phyloP scores from a whole-genome alignment of 2,888 invertebrate species.

The Geophilus truncorum region DNA sequence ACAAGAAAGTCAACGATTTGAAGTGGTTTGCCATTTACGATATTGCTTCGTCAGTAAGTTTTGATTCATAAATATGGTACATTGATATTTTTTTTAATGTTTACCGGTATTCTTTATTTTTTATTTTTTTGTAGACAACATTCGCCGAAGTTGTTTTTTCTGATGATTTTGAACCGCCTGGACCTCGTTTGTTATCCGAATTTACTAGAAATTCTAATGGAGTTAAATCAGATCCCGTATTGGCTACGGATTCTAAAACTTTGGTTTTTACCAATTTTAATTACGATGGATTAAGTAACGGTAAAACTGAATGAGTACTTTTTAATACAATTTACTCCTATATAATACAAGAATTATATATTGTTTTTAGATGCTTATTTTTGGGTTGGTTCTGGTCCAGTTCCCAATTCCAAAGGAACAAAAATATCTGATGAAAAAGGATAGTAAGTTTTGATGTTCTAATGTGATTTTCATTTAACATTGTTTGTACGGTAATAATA shows the following conservation, averaged over 20 bases:
- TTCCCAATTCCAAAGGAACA: conserved; percentile 72
- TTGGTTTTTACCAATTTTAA: conserved; percentile 67
- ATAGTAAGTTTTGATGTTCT: conserved; percentile 82
- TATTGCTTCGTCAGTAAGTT: conserved; percentile 63
- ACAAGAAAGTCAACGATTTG: conserved; percentile 76
- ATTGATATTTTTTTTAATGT: not conserved
- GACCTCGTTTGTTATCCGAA: conserved; percentile 59
- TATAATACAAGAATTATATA: not conserved
- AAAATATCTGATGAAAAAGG: conserved; percentile 86
- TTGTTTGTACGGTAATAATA: no score
- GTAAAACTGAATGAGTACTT: no score
- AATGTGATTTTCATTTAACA: no score
- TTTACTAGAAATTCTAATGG: conserved; percentile 61
- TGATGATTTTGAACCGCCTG: conserved; percentile 81
- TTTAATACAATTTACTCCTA: no score
- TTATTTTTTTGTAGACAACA: conserved; percentile 47
- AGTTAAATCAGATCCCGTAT: conserved; percentile 65
- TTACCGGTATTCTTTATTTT: not conserved
- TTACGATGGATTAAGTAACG: conserved; percentile 68
- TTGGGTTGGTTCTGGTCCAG: conserved; percentile 83
- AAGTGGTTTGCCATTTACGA: conserved; percentile 88
- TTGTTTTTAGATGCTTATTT: conserved; percentile 58
- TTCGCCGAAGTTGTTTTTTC: conserved; percentile 86
- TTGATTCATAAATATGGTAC: no score
- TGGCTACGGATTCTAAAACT: conserved; percentile 76